Percentiles rank a stretch among this genome's conserved stretches.
Conservation (phyloP, 1,140 invertebrate species). For the Temnothorax longispinosus region DNA sequence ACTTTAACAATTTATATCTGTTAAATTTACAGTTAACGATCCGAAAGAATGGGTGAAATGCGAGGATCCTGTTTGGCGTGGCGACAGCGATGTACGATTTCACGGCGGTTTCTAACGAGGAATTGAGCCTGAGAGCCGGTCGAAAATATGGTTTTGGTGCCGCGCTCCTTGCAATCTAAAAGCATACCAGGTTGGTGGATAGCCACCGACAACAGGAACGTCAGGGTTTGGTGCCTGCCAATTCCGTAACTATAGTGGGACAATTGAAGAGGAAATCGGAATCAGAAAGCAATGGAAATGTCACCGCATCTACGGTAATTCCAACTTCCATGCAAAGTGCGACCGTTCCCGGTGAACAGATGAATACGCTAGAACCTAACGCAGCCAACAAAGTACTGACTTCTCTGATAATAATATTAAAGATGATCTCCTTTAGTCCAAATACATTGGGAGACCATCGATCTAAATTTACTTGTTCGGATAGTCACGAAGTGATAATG, state of each 20-base stretch:
- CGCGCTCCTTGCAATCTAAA: constrained; percentile 92
- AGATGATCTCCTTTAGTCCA: constrained; percentile 3
- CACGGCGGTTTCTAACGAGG: constrained; percentile 89
- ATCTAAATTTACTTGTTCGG: background rate
- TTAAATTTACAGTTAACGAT: constrained; percentile 62
- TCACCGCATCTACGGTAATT: background rate
- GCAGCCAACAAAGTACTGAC: background rate
- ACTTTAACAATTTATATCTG: constrained; percentile 1
- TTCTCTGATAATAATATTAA: constrained; percentile 44
- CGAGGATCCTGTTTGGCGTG: constrained; percentile 89
- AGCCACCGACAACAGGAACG: constrained; percentile 89
- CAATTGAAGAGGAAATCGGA: constrained; percentile 80
- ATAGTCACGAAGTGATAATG: background rate
- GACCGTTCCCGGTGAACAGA: background rate
- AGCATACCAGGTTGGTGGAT: constrained; percentile 91
- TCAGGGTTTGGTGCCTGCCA: constrained; percentile 93
- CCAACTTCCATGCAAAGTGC: constrained; percentile 12
- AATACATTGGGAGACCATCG: background rate
- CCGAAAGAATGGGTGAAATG: constrained; percentile 86
- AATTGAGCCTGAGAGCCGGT: constrained; percentile 92
- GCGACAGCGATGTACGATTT: constrained; percentile 93
- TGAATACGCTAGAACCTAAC: background rate
- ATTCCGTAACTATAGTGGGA: constrained; percentile 88
- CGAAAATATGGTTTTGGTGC: constrained; percentile 93
- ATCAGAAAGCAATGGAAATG: background rate